Percentiles rank a stretch among this genome's conserved stretches.
These are phyloP conservation scores for Aleiodes alternator DNA, from an alignment of 2,888 invertebrate species.

Conservation along the genomic window DNA sequence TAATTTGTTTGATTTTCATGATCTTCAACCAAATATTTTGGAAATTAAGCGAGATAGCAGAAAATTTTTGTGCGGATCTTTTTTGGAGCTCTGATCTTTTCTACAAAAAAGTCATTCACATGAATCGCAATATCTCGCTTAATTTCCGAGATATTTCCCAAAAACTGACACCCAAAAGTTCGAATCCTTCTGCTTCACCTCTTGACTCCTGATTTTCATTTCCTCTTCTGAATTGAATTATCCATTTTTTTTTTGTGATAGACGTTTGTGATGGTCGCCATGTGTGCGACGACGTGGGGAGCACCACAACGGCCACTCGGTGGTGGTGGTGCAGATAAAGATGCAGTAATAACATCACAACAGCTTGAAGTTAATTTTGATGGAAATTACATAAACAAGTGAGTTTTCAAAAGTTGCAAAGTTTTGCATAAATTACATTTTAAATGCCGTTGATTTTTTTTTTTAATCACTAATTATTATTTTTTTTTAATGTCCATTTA, in stretches of 20 bases:
- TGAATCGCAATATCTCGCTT: no score
- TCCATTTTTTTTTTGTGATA: slow-evolving; percentile 49
- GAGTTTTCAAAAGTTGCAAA: slow-evolving; percentile 53
- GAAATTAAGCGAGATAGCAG: no score
- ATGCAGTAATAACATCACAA: slow-evolving; percentile 73
- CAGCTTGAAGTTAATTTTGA: slow-evolving; percentile 74
- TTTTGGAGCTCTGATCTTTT: no score
- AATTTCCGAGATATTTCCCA: no score
- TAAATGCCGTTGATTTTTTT: slow-evolving; percentile 19
- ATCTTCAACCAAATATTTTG: no score
- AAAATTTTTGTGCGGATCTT: no score
- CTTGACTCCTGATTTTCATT: no score
- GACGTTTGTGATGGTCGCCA: slow-evolving; percentile 68
- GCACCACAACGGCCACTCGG: slow-evolving; percentile 67
- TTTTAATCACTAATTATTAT: slow-evolving; percentile 5
- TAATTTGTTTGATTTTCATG: no score
- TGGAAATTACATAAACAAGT: slow-evolving; percentile 73
- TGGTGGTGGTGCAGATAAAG: slow-evolving; percentile 69
- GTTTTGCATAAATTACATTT: not conserved
- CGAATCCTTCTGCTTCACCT: no score
- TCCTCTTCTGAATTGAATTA: not conserved
- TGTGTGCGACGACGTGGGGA: slow-evolving; percentile 67
- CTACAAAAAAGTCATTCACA: no score
- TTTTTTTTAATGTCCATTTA: not conserved
- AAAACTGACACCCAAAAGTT: no score